Evolutionary conservation across 53 echinoderm and acorn worm genomes (phyloP).

Genomic region (Mesocentrotus franciscanus): DNA sequence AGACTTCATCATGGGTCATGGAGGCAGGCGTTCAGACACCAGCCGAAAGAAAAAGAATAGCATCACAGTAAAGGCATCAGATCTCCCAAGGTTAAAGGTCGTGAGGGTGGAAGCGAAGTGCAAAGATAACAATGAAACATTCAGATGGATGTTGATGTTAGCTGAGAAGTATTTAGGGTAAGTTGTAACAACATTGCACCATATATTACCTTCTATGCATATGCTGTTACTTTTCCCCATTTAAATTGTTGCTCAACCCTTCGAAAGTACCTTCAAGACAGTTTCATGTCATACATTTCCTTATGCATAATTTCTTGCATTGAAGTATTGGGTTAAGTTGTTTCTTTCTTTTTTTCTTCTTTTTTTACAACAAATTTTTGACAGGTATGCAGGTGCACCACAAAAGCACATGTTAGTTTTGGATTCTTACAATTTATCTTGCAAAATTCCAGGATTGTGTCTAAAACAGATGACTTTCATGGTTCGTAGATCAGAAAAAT

Average conservation of each 20-base stretch:
- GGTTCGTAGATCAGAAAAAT: not conserved
- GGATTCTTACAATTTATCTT: too few relatives aligned
- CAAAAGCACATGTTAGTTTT: not conserved
- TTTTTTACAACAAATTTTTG: too few relatives aligned
- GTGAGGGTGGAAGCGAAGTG: conserved; percentile 49
- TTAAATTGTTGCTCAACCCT: not conserved
- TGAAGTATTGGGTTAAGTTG: too few relatives aligned
- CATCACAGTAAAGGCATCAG: conserved; percentile 55
- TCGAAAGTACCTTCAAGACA: not conserved
- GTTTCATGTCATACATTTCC: too few relatives aligned
- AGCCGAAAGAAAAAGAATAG: conserved; percentile 64
- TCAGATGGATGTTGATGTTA: conserved; percentile 46
- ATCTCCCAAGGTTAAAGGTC: conserved; percentile 59
- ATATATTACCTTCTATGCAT: not conserved
- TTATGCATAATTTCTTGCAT: too few relatives aligned
- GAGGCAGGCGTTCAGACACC: conserved; percentile 60
- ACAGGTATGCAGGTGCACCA: not conserved
- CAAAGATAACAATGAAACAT: conserved; percentile 54
- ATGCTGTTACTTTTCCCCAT: not conserved
- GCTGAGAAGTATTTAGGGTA: conserved; percentile 66
- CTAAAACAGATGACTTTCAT: not conserved
- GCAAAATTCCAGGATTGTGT: too few relatives aligned
- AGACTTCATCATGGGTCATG: conserved; percentile 49
- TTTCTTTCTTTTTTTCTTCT: too few relatives aligned
- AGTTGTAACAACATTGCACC: not conserved